Conservation (phyloP, 2,113 vertebrate species). For the Grus americana region DNA sequence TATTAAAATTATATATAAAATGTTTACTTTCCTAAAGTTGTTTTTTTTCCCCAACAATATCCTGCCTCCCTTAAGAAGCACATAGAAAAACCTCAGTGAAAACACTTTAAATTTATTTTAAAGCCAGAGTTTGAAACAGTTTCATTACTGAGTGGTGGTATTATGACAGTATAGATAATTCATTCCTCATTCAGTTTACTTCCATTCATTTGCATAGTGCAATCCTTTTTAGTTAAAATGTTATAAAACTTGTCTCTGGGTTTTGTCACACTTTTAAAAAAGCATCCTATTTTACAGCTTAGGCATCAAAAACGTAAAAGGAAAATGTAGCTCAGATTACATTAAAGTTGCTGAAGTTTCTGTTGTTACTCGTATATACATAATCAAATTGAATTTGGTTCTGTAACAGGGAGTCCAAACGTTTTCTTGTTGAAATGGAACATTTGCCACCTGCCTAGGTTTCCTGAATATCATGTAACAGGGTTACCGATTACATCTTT, state of each 20-base stretch:
- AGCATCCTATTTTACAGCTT: conserved; percentile 11
- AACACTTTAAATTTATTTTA: not conserved
- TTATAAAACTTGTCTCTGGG: conserved; percentile 13
- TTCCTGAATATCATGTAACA: not conserved
- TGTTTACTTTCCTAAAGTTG: not conserved
- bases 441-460: not conserved
- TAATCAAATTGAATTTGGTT: not conserved
- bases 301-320: not conserved
- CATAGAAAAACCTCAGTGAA: not conserved
- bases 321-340: not conserved
- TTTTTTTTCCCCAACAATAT: not conserved
- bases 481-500: not conserved
- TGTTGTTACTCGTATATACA: not conserved
- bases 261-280: conserved; percentile 47
- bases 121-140: conserved; percentile 11
- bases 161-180: conserved; percentile 19
- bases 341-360: conserved; percentile 24
- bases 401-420: not conserved
- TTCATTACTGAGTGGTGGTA: conserved; percentile 14
- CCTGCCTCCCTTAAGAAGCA: not conserved
- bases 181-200: conserved; percentile 32
- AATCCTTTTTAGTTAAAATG: conserved; percentile 41
- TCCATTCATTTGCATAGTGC: conserved; percentile 27
- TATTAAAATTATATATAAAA: not conserved
- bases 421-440: not conserved